phyloP scores from a whole-genome alignment of 1,140 invertebrate species.

The Drosophila yakuba region DNA sequence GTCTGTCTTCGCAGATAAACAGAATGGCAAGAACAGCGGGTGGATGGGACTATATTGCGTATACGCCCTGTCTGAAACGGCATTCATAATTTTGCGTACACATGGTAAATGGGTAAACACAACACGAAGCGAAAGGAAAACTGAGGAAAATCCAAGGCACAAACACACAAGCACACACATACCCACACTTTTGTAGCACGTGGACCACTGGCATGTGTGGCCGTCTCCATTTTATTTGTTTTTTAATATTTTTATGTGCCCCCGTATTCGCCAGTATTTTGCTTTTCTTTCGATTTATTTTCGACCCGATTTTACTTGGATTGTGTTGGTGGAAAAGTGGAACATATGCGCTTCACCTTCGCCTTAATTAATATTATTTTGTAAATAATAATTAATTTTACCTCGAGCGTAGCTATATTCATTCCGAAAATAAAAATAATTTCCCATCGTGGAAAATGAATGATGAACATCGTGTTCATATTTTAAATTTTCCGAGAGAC shows the following conservation, averaged over 20 bases:
- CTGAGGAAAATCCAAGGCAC: conserved; percentile 33
- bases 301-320: conserved; percentile 19
- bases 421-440: conserved; percentile 43
- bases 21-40: conserved; percentile 28
- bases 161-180: too few species aligned
- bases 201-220: conserved; percentile 50
- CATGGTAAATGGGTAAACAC: conserved; percentile 72
- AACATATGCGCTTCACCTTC: conserved; percentile 77
- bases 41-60: conserved; percentile 59
- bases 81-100: conserved; percentile 74
- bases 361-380: conserved; percentile 77
- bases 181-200: conserved; percentile 45
- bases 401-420: conserved; percentile 29
- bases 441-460: conserved; percentile 11
- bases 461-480: conserved; percentile 37
- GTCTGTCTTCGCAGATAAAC: conserved; percentile 67
- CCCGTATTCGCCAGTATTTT: conserved; percentile 32
- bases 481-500: conserved; percentile 13
- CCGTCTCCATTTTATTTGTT: conserved; percentile 62
- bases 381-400: conserved; percentile 76
- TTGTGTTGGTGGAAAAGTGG: conserved; percentile 42
- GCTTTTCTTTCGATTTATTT: conserved; percentile 29
- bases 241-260: conserved; percentile 74
- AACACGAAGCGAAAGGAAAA: conserved; percentile 33
- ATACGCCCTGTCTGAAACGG: conserved; percentile 60